Evolutionary conservation across 1,140 invertebrate genomes (phyloP).

Genomic region (Vollenhovia emeryi): DNA sequence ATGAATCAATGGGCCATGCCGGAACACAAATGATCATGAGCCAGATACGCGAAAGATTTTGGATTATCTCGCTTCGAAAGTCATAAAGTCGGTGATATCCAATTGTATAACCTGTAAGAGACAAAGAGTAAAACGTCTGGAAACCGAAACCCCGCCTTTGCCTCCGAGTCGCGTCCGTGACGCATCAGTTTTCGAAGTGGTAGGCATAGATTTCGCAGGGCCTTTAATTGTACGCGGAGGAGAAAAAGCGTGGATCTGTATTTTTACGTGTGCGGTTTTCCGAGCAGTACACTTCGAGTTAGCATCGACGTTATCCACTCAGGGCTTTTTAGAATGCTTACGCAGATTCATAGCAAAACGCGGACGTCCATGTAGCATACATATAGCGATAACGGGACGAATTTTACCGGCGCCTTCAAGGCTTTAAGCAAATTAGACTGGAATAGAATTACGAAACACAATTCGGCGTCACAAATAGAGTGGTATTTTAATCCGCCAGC

Average conservation of each 20-base stretch:
- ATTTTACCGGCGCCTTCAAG: neutral
- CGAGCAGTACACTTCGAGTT: constrained; percentile 22
- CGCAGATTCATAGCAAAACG: constrained; percentile 66
- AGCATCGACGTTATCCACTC: constrained; percentile 61
- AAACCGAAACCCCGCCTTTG: constrained; percentile 25
- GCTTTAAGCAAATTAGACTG: neutral
- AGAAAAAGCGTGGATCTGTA: constrained; percentile 57
- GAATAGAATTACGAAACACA: neutral
- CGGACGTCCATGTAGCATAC: constrained; percentile 76
- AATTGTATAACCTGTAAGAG: constrained; percentile 26
- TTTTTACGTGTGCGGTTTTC: constrained; percentile 28
- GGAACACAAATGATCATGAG: neutral
- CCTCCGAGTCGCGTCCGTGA: constrained; percentile 65
- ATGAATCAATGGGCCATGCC: neutral
- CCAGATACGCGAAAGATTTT: constrained; percentile 28
- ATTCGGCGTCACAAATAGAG: neutral
- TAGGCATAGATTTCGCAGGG: constrained; percentile 70
- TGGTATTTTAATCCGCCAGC: constrained; percentile 27
- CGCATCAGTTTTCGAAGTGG: constrained; percentile 61
- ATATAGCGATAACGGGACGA: constrained; percentile 78
- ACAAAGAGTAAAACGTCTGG: constrained; percentile 9
- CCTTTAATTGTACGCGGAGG: constrained; percentile 62
- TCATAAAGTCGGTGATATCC: neutral
- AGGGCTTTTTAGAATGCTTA: constrained; percentile 62
- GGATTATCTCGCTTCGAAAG: constrained; percentile 32